Evolutionary conservation across 2,113 vertebrate species (phyloP), one percentile per base, ranked within the genome.

Genomic region (Etheostoma cragini): DNA sequence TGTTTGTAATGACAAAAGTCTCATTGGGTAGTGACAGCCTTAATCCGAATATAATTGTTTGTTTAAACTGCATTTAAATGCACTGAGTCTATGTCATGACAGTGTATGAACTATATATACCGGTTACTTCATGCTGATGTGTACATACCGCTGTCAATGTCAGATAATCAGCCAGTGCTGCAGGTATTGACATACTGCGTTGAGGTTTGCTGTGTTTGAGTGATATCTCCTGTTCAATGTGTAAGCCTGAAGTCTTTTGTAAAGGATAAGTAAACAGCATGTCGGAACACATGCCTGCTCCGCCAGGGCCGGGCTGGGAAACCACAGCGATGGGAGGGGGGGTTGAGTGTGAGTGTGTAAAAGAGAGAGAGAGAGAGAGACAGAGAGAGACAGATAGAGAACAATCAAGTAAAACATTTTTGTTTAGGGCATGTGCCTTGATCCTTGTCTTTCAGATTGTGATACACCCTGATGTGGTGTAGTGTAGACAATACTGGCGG

Each of bases 181-280:
- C 67, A 72, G 69, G 49, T 91, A 86, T 89, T 91, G 91, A 92
- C 90, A 81, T 72, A 88, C 60, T 24, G 72, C 19, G n/a, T 69
- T 71, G 87, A 89, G 83, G 85, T 85, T 90, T 84, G 70, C 78
- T 60, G 63, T 68, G 82, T 85, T 76, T 65, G 76, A 75, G 69
- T 16, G 8, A 57, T 75, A 33, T 68, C 87, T 80, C 35, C 52
- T 60, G 82, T 76, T 63, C 76, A 78, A 77, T 26, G 84, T 30
- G 82, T 86, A 58, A 76, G 78, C 71, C 81, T 64, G 56, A 57
- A 13, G 56, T 90, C 89, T 90, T 88, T 91, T 92, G 82, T 92
- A 50, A 90, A 81, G 80, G 77, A 82, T 83, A 92, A 80, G 84
- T 92, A 92, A 94, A 92, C 87, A 89, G 68, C 82, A 22, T 80